Evolutionary conservation across 2,113 vertebrate species (phyloP).

Genomic region (Sorex araneus): DNA sequence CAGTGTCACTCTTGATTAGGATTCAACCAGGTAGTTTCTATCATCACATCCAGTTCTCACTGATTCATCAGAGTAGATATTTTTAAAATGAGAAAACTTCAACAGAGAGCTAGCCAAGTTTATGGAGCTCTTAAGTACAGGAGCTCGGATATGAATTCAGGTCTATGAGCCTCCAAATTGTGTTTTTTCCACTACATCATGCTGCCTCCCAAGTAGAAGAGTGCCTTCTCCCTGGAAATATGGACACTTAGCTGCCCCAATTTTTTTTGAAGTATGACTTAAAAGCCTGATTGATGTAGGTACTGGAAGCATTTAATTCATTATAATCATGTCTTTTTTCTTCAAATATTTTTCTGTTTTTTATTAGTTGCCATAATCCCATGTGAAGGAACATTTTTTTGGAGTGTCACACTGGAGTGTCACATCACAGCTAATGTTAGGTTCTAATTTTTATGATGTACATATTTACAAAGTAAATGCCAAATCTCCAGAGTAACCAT

Average conservation of each 20-base stretch:
- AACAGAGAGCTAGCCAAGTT: constrained; percentile 50
- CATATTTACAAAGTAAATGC: constrained; percentile 64
- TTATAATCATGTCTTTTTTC: constrained; percentile 43
- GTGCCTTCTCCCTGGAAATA: constrained; percentile 67
- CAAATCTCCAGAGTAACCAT: constrained; percentile 65
- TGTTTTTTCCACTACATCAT: constrained; percentile 75
- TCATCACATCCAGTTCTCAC: background rate
- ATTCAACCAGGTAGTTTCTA: background rate
- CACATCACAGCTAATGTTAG: constrained; percentile 32
- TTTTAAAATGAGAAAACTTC: constrained; percentile 64
- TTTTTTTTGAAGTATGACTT: constrained; percentile 64
- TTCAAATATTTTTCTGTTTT: constrained; percentile 45
- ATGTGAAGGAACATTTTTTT: constrained; percentile 23
- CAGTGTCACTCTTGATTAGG: background rate
- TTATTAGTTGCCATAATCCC: constrained; percentile 48
- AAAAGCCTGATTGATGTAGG: constrained; percentile 40
- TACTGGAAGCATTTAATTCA: constrained; percentile 62
- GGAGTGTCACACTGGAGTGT: constrained; percentile 23
- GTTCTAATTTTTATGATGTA: constrained; percentile 63
- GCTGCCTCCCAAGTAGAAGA: constrained; percentile 65
- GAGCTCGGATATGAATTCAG: constrained; percentile 58
- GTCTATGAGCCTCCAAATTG: constrained; percentile 46
- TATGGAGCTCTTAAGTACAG: constrained; percentile 60
- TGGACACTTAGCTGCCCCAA: constrained; percentile 40
- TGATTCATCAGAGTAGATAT: constrained; percentile 34